Percentiles rank a stretch among this genome's conserved stretches.
Evolutionary conservation across 2,888 invertebrate species (phyloP).

Genomic region (Poecilus cupreus): DNA sequence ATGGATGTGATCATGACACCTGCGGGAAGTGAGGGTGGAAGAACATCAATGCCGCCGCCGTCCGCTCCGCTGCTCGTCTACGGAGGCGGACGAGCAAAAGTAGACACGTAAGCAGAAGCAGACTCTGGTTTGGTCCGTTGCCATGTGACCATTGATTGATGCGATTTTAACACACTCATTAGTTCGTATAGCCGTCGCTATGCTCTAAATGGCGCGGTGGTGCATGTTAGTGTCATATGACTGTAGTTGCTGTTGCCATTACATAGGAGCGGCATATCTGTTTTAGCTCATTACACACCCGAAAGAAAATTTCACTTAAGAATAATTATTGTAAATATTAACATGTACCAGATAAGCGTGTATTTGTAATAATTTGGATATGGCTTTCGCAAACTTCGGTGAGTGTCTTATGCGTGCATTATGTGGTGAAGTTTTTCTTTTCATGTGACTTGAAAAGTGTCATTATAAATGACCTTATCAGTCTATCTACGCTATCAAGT

Average conservation of each 20-base stretch:
- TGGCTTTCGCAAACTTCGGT: too few species aligned
- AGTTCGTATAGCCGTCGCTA: conserved; percentile 64
- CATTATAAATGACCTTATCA: too few species aligned
- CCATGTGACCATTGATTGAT: conserved; percentile 72
- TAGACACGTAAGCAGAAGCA: conserved; percentile 51
- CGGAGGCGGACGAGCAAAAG: background rate
- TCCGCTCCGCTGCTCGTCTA: background rate
- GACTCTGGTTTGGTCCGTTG: conserved; percentile 64
- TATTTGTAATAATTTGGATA: too few species aligned
- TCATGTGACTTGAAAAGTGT: too few species aligned
- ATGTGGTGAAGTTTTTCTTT: too few species aligned
- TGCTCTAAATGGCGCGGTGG: conserved; percentile 66
- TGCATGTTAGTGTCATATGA: conserved; percentile 66
- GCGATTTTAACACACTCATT: conserved; percentile 71
- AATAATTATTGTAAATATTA: too few species aligned
- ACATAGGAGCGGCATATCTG: conserved; percentile 41
- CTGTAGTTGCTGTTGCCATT: conserved; percentile 62
- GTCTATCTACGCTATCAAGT: too few species aligned
- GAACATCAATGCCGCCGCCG: background rate
- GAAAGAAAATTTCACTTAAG: too few species aligned
- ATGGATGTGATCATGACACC: too few species aligned
- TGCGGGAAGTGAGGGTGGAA: background rate
- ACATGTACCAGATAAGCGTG: too few species aligned
- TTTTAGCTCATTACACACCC: background rate
- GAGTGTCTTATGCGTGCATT: too few species aligned